Evolutionary conservation across 2,113 vertebrate species (phyloP).

Genomic region (Suricata suricatta): DNA sequence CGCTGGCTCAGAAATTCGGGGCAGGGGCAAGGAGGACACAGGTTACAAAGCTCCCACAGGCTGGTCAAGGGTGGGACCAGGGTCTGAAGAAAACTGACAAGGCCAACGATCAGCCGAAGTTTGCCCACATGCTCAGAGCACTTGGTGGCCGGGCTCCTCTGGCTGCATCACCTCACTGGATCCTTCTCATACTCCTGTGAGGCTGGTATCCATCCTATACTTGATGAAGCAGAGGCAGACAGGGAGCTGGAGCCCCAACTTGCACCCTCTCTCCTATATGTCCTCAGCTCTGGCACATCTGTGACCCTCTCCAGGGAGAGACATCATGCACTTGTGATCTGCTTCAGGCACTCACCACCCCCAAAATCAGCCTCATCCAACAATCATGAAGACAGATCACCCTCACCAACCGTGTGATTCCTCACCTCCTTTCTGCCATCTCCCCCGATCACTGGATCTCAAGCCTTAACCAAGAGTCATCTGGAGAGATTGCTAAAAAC

Average conservation of each 20-base stretch:
- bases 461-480: background rate
- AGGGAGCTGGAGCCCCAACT: background rate
- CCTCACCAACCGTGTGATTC: background rate
- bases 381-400: background rate
- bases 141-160: background rate
- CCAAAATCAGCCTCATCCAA: background rate
- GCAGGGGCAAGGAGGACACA: background rate
- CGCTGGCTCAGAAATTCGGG: background rate
- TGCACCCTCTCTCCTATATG: background rate
- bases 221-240: background rate
- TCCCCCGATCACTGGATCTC: background rate
- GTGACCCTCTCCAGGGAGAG: background rate
- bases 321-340: background rate
- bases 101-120: background rate
- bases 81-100: background rate
- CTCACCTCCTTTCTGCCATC: background rate
- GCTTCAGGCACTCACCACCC: background rate
- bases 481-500: background rate
- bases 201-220: background rate
- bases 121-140: background rate
- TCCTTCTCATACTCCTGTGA: background rate
- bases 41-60: background rate
- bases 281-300: background rate
- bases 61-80: background rate
- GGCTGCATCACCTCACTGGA: background rate